Evolutionary conservation across 2,888 invertebrate genomes (phyloP), one percentile per base, ranked within the genome.

Genomic region (Cosmopolites sordidus): DNA sequence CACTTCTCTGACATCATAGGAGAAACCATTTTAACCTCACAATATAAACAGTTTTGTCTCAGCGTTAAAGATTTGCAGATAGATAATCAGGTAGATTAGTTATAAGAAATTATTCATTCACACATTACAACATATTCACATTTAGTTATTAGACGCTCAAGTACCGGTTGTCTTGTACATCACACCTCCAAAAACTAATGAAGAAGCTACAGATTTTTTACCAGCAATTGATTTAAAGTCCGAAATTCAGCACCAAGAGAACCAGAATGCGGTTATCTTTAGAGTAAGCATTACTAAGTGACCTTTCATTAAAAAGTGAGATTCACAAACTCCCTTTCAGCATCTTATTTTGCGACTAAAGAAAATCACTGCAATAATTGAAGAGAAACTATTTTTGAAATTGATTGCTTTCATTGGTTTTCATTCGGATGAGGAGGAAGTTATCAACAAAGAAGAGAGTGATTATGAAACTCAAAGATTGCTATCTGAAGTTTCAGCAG

Each of bases 91-190:
- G 58, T 56, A 37, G 16, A n/a, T n/a, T n/a, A n/a, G n/a, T n/a
- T n/a, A n/a, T n/a, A n/a, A n/a, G n/a, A n/a, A 39, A n/a, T 49
- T 40, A 42, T 46, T 50, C 29, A 38, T 22, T 12, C 43, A 5
- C 22, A 8, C 6, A 8, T 18, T n/a, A n/a, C n/a, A n/a, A n/a
- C n/a, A n/a, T n/a, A n/a, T n/a, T n/a, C n/a, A n/a, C n/a, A n/a
- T n/a, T n/a, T 88, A 97, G 79, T 69, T 97, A 51, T 79, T 90
- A 62, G 92, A 90, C 67, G 85, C 92, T 0, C 85, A 89, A 58
- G 87, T 87, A 63, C 90, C 92, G 3, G 90, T 92, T 47, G 80
- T 94, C 59, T 74, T 97, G 61, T 89, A 89, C 70, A 87, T 90
- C 49, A 79, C 78, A 61, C 76, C 72, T 27, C 67, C 71, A 9